Conservation (phyloP, 2,113 vertebrate species). For the Corythoichthys intestinalis region DNA sequence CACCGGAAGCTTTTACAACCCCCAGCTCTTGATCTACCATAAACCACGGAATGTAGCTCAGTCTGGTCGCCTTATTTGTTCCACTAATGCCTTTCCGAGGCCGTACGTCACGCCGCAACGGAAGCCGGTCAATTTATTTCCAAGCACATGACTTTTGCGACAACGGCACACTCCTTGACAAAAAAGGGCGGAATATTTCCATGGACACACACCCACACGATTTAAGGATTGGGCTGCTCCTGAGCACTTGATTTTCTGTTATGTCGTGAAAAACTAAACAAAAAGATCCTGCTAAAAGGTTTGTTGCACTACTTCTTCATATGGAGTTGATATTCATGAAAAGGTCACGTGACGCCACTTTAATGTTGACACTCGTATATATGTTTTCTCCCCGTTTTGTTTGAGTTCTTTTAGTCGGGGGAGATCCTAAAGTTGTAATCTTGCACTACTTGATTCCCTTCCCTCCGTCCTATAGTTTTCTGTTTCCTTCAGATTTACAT, state of each 20-base stretch:
- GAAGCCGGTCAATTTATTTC: conserved; percentile 11
- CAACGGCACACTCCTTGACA: background rate
- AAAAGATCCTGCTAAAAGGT: conserved; percentile 65
- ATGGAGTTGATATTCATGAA: conserved; percentile 73
- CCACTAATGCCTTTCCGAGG: conserved; percentile 71
- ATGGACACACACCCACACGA: too few species aligned
- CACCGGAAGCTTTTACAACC: conserved; percentile 55
- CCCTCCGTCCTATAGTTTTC: conserved; percentile 20
- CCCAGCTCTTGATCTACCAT: conserved; percentile 51
- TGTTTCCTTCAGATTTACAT: conserved; percentile 21
- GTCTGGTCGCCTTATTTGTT: conserved; percentile 68
- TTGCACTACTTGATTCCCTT: conserved; percentile 47
- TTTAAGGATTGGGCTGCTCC: conserved; percentile 17
- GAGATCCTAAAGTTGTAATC: conserved; percentile 73
- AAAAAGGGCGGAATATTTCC: background rate
- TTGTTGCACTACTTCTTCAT: conserved; percentile 94
- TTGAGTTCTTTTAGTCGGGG: background rate
- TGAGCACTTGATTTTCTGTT: conserved; percentile 74
- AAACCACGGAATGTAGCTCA: conserved; percentile 82
- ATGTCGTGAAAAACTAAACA: conserved; percentile 25
- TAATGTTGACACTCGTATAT: conserved; percentile 31
- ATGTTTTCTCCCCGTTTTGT: background rate
- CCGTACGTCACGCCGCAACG: background rate
- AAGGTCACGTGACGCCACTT: conserved; percentile 43
- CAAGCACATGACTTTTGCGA: conserved; percentile 13